Conservation (phyloP, 2,113 vertebrate genomes). For the Calyptommatus sinebrachiatus region DNA sequence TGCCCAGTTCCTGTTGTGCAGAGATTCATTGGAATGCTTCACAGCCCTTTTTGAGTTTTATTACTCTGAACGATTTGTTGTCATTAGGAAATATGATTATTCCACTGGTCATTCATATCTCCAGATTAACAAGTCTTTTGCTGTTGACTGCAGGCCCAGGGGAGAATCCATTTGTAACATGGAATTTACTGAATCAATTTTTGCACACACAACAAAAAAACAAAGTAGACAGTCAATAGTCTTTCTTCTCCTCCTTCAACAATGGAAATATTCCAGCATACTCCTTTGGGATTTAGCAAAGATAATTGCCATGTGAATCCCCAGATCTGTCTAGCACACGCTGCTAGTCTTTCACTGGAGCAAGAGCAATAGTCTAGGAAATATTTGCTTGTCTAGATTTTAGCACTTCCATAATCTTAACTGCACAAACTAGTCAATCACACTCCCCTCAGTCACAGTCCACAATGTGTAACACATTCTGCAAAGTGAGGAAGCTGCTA, state of each 20-base stretch:
- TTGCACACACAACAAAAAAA: not conserved
- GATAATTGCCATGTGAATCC: not conserved
- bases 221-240: not conserved
- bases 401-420: conserved; percentile 29
- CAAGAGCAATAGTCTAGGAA: conserved; percentile 22
- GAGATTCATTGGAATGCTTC: no score
- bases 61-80: no score
- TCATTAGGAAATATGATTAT: no score
- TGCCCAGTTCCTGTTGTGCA: no score
- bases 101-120: no score
- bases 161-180: not conserved
- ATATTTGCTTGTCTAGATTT: conserved; percentile 10
- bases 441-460: conserved; percentile 2
- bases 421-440: not conserved
- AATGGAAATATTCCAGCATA: conserved; percentile 3
- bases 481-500: conserved; percentile 32
- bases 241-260: not conserved
- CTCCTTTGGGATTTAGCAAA: not conserved
- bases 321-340: conserved; percentile 8
- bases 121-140: no score
- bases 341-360: conserved; percentile 14
- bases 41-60: no score
- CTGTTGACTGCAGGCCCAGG: not conserved
- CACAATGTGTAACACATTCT: not conserved
- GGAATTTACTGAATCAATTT: conserved; percentile 3